Conservation (phyloP, 2,797 vertebrate species). For the Spatula versicolor region DNA sequence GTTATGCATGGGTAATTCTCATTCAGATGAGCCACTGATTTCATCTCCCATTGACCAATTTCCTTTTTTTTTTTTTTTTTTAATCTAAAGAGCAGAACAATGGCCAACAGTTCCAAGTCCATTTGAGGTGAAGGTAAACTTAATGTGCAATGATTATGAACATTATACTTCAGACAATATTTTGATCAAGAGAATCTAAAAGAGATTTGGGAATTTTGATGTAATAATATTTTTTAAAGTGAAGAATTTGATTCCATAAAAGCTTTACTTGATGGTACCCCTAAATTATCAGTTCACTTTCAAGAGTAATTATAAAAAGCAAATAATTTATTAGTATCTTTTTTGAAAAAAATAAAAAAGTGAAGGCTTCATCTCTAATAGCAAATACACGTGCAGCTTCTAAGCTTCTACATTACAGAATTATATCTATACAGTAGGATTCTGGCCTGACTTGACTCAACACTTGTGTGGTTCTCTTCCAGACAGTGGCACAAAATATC, state of each 20-base stretch:
- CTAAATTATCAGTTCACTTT: background rate
- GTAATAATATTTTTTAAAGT: background rate
- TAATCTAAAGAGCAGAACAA: background rate
- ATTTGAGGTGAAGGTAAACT: background rate
- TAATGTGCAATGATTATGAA: accelerated
- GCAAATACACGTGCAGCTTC: background rate
- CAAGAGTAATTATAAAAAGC: background rate
- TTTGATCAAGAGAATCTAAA: background rate
- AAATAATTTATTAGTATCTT: background rate
- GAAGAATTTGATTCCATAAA: background rate
- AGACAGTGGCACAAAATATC: background rate
- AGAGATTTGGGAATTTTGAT: background rate
- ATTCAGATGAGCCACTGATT: background rate
- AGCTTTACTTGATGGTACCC: background rate
- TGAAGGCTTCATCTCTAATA: background rate
- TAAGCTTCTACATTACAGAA: background rate
- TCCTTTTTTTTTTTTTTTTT: background rate
- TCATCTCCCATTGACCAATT: background rate
- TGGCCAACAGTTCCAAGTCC: background rate
- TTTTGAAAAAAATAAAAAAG: background rate
- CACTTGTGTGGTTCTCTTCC: background rate
- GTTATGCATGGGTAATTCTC: background rate
- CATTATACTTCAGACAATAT: background rate
- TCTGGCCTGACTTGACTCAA: background rate
- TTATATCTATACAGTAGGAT: accelerated